Evolutionary conservation across 2,113 vertebrate genomes (phyloP).

Genomic region (Fregetta grallaria): DNA sequence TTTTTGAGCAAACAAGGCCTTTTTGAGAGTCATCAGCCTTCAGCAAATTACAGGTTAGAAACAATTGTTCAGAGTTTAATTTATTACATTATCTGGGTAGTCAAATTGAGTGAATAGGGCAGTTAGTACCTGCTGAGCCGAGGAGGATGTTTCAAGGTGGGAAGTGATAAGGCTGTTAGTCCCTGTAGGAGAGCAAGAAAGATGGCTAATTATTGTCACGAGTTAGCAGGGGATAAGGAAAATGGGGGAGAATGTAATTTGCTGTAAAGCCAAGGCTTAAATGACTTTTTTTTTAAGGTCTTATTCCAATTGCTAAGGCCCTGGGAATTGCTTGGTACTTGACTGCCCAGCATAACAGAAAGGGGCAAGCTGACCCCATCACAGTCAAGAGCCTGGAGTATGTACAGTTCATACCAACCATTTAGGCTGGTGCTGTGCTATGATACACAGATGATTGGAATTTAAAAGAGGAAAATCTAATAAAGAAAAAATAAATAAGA

Average conservation of each 20-base stretch:
- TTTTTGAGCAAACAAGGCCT: background rate
- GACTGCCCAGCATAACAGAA: background rate
- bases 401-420: background rate
- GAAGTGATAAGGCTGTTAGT: constrained; percentile 13
- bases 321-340: background rate
- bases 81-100: constrained; percentile 23
- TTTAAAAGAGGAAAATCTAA: background rate
- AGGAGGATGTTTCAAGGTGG: background rate
- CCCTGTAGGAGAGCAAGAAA: constrained; percentile 6
- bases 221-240: background rate
- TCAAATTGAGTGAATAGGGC: constrained; percentile 5
- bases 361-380: background rate
- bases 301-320: background rate
- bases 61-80: background rate
- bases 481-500: background rate
- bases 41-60: constrained; percentile 26
- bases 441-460: background rate
- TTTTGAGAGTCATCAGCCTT: background rate
- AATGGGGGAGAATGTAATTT: background rate
- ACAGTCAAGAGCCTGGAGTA: background rate
- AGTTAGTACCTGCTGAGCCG: constrained; percentile 32
- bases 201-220: constrained; percentile 38
- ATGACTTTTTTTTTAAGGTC: background rate
- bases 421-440: background rate
- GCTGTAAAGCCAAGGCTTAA: background rate